Evolutionary conservation across 2,113 vertebrate genomes (phyloP).

Genomic region (Oreocharis arfaki): DNA sequence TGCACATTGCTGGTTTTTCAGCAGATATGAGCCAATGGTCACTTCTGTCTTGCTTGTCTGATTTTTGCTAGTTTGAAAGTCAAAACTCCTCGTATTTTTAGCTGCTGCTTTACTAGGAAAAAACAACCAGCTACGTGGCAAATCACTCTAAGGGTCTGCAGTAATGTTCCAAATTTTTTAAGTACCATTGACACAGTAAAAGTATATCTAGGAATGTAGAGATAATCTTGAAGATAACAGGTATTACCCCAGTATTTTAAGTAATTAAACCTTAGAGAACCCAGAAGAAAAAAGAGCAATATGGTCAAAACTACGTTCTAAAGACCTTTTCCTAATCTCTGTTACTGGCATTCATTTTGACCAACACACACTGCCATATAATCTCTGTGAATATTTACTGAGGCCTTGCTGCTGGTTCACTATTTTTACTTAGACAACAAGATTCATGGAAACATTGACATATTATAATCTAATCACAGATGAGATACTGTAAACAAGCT

Average conservation of each 20-base stretch:
- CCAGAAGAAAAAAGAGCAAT: not conserved
- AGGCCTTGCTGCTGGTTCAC: not conserved
- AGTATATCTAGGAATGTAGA: not conserved
- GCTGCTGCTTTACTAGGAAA: not conserved
- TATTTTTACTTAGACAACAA: not conserved
- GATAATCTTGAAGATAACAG: not conserved
- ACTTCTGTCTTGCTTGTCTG: not conserved
- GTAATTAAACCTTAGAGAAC: not conserved
- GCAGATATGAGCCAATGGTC: not conserved
- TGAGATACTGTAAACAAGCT: not conserved
- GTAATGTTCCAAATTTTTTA: not conserved
- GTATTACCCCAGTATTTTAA: not conserved
- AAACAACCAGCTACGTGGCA: not conserved
- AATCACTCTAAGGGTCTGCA: not conserved
- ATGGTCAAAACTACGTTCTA: not conserved
- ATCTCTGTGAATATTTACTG: not conserved
- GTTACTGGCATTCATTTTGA: not conserved
- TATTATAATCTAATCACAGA: conserved; percentile 21
- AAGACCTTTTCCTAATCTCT: not conserved
- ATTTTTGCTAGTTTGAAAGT: not conserved
- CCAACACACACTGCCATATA: not conserved
- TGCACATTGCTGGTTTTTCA: not conserved
- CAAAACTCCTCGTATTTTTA: not conserved
- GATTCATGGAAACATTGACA: not conserved
- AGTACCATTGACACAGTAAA: not conserved